phyloP scores from a whole-genome alignment of 1,140 invertebrate genomes.

The Drosophila elegans region DNA sequence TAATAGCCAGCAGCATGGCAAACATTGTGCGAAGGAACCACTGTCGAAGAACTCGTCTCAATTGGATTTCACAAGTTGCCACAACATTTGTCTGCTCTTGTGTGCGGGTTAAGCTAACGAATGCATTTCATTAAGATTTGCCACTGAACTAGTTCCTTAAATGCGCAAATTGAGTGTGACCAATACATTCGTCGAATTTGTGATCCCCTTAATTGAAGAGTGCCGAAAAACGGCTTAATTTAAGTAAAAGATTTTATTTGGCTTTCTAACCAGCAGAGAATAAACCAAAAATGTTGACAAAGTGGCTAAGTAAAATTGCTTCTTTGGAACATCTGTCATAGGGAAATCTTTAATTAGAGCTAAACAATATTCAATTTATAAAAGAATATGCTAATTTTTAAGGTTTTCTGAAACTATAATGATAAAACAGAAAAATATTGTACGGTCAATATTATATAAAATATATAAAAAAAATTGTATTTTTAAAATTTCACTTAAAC shows the following conservation, averaged over 20 bases:
- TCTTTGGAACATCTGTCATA: not conserved
- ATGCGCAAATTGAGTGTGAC: slow-evolving; percentile 22
- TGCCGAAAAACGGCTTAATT: slow-evolving; percentile 11
- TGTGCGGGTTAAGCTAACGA: slow-evolving; percentile 41
- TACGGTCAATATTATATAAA: no score
- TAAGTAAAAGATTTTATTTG: not conserved
- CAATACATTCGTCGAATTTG: not conserved
- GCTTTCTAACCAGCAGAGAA: not conserved
- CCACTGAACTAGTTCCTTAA: slow-evolving; percentile 25
- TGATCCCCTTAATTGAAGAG: not conserved
- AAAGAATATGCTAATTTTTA: no score
- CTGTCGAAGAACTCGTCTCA: slow-evolving; percentile 36
- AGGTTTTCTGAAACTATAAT: no score
- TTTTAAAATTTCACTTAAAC: no score
- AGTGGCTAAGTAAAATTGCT: not conserved
- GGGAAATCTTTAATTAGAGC: not conserved
- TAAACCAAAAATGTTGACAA: slow-evolving; percentile 6
- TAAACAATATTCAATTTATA: not conserved
- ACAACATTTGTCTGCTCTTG: slow-evolving; percentile 58
- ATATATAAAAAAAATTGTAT: no score
- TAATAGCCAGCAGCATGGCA: slow-evolving; percentile 70
- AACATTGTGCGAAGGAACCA: slow-evolving; percentile 40
- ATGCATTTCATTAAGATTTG: slow-evolving; percentile 62
- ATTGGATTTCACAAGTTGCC: slow-evolving; percentile 73
- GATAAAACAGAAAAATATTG: no score